Evolutionary conservation across 2,797 vertebrate species (phyloP).

Genomic region (Eospalax fontanierii): DNA sequence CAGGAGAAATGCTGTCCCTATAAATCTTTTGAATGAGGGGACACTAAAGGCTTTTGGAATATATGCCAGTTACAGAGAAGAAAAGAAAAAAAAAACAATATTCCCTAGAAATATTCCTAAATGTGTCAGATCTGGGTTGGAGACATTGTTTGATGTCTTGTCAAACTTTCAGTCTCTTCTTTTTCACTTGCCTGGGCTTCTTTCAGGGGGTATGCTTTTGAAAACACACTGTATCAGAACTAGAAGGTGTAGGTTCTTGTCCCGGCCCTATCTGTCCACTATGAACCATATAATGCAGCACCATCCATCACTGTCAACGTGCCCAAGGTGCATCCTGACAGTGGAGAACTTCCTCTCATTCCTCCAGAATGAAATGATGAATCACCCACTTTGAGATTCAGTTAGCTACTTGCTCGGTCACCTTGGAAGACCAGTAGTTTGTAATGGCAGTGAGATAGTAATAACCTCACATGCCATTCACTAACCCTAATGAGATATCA

Average conservation of each 20-base stretch:
- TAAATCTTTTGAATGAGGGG: not conserved
- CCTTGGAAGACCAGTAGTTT: constrained; percentile 54
- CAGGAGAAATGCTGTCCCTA: not conserved
- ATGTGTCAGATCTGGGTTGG: not conserved
- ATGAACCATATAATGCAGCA: constrained; percentile 24
- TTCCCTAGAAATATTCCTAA: constrained; percentile 41
- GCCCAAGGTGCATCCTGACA: constrained; percentile 13
- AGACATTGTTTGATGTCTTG: constrained; percentile 19
- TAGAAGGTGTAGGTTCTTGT: constrained; percentile 12
- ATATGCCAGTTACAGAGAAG: constrained; percentile 7
- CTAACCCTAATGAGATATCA: not conserved
- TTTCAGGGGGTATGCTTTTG: not conserved
- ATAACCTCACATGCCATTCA: not conserved
- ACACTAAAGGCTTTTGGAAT: not conserved
- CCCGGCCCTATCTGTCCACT: not conserved
- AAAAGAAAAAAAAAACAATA: constrained; percentile 38
- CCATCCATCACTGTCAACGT: constrained; percentile 33
- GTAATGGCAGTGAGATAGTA: not conserved
- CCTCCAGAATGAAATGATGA: constrained; percentile 63
- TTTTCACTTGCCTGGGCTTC: not conserved
- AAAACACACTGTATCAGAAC: not conserved
- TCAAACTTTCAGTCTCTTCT: not conserved
- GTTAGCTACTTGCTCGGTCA: constrained; percentile 61
- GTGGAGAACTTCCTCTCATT: constrained; percentile 38
- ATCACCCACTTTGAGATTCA: constrained; percentile 69